phyloP scores from a whole-genome alignment of 2,888 invertebrate species.

The Laspeyria flexula region DNA sequence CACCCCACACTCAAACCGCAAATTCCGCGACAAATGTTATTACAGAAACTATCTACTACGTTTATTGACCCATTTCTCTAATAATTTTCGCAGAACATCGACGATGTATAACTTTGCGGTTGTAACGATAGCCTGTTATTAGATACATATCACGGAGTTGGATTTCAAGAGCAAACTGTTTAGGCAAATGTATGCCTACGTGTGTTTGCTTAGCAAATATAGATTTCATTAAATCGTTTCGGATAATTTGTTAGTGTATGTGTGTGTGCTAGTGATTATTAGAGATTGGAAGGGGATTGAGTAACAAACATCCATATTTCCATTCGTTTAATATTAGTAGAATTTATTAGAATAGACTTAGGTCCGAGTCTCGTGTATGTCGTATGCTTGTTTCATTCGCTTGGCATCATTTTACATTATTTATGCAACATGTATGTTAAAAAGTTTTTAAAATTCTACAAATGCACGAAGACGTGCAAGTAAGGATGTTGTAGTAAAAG shows the following conservation, averaged over 20 bases:
- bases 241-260: conserved; percentile 31
- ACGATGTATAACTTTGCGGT: conserved; percentile 44
- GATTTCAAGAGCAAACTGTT: conserved; percentile 36
- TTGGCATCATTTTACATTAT: background rate
- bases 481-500: background rate
- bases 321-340: no score
- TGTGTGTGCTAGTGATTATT: background rate
- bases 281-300: background rate
- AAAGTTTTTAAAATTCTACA: background rate
- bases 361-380: no score
- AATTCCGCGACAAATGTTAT: conserved; percentile 76
- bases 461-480: background rate
- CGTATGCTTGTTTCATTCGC: background rate
- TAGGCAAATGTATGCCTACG: conserved; percentile 34
- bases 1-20: conserved; percentile 40
- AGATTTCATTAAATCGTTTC: conserved; percentile 29
- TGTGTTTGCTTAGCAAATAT: conserved; percentile 40
- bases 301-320: no score
- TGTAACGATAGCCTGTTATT: conserved; percentile 44
- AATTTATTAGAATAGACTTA: no score
- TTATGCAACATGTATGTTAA: background rate
- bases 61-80: conserved; percentile 68
- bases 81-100: conserved; percentile 53
- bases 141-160: conserved; percentile 39
- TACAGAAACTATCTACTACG: conserved; percentile 70